Base-by-base conservation (phyloP, 2,888 invertebrate genomes). In the Cheilosia variabilis region DNA sequence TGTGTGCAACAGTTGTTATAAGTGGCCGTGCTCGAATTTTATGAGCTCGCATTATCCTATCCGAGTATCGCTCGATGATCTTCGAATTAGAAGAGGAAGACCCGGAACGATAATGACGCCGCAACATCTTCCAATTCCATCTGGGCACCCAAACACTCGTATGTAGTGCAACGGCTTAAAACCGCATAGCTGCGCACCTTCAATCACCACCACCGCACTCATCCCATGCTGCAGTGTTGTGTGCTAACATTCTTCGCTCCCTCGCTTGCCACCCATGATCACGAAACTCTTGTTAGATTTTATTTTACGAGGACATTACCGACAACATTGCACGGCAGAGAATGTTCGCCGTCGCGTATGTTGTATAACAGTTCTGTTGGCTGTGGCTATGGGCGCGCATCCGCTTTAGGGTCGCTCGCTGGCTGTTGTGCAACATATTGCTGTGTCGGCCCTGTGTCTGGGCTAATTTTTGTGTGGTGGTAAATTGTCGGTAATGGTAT, bases 261-360 rank as follows among this genome's bases (percentile, higher is more conserved):
- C 37, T 13, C 17, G 41, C 69, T 22, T 45, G 50, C 55, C 69
- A 53, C 22, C 47, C 60, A 50, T 55, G 47, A 52, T 73, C 84
- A 84, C 84, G 84, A 84, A 80, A 75, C 50, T 80, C 75, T 75
- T 84, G 84, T 84, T 80, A 75, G 80, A 80, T 80, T 80, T 65
- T 80, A 80, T 84, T 84, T 84, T 80, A 84, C 84, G 84, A 84
- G 80, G 80, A 84, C 80, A 84, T 84, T 71, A 80, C 75, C 69
- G 63, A 69, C 57, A 79, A 80, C 58, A 58, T 63, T 68, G 47
- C 60, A 78, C 37, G 60, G 37, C 53, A 37, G 22, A 62, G 41
- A 19, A 55, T 17, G 24, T 47, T 31, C 10, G 52, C 47, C 41
- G 37, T 4, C 10, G 15, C 27, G 27, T 60, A 10, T 65, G 43